phyloP scores from a whole-genome alignment of 1,140 invertebrate genomes.

The Brachionus rotundiformis region DNA sequence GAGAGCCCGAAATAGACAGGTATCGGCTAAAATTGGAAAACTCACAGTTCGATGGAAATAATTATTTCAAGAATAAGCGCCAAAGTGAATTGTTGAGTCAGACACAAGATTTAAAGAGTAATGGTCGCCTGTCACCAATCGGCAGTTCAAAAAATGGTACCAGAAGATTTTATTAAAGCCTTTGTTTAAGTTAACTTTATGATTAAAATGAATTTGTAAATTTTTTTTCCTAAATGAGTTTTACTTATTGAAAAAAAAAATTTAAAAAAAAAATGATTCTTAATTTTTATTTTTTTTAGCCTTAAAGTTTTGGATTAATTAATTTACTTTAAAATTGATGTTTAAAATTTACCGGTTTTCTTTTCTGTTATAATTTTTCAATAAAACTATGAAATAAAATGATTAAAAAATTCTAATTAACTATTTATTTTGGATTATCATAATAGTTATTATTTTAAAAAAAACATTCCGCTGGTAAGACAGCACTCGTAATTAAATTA shows the following conservation, averaged over 20 bases:
- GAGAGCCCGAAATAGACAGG: slow-evolving; percentile 49
- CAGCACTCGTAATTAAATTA: too few species aligned
- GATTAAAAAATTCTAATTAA: too few species aligned
- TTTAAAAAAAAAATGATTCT: too few species aligned
- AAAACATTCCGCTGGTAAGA: too few species aligned
- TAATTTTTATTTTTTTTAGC: background rate
- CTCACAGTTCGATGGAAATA: slow-evolving; percentile 28
- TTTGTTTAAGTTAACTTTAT: background rate
- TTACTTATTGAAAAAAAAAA: background rate
- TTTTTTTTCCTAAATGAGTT: background rate
- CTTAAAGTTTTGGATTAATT: background rate
- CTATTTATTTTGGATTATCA: too few species aligned
- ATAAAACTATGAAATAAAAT: background rate
- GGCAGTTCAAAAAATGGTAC: slow-evolving; percentile 10
- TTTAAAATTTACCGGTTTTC: slow-evolving; percentile 20
- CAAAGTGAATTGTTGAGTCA: slow-evolving; percentile 49
- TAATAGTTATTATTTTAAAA: too few species aligned
- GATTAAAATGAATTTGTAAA: slow-evolving; percentile 13
- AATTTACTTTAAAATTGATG: background rate
- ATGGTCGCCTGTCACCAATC: slow-evolving; percentile 27
- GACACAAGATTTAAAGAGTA: slow-evolving; percentile 45
- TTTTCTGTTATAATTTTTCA: background rate
- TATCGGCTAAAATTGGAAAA: slow-evolving; percentile 50
- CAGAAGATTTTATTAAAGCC: slow-evolving; percentile 25
- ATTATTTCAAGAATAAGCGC: slow-evolving; percentile 34